Conservation (phyloP, 2,888 invertebrate species). For the Heliconius sara region DNA sequence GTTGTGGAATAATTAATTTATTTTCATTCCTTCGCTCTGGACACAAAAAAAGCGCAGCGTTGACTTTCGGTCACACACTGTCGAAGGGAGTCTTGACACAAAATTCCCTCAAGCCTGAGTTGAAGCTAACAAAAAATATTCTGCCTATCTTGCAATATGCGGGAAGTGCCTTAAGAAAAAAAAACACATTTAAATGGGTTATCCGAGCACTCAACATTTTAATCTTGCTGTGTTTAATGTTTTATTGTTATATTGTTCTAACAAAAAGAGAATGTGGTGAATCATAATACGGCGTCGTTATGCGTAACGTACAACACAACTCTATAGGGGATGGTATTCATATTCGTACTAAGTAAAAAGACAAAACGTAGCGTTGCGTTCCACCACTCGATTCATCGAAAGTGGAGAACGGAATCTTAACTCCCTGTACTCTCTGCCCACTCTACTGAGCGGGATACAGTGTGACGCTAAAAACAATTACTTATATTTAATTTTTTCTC, state of each 20-base stretch:
- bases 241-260: constrained; percentile 1
- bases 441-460: too few species aligned
- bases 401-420: neutral
- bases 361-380: neutral
- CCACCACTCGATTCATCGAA: neutral
- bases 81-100: too few species aligned
- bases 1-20: too few species aligned
- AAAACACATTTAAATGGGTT: neutral
- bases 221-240: neutral
- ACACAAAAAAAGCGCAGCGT: too few species aligned
- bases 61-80: too few species aligned
- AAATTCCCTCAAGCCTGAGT: too few species aligned
- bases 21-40: too few species aligned
- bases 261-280: neutral
- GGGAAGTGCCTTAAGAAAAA: neutral
- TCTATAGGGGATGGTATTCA: neutral
- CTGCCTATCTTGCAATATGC: neutral
- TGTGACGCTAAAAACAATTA: too few species aligned
- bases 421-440: neutral
- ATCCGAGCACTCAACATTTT: neutral
- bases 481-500: too few species aligned
- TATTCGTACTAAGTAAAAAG: neutral
- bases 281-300: neutral
- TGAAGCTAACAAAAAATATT: neutral
- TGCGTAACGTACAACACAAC: neutral